phyloP scores from a whole-genome alignment of 2,888 invertebrate species.

The Hetaerina titia region DNA sequence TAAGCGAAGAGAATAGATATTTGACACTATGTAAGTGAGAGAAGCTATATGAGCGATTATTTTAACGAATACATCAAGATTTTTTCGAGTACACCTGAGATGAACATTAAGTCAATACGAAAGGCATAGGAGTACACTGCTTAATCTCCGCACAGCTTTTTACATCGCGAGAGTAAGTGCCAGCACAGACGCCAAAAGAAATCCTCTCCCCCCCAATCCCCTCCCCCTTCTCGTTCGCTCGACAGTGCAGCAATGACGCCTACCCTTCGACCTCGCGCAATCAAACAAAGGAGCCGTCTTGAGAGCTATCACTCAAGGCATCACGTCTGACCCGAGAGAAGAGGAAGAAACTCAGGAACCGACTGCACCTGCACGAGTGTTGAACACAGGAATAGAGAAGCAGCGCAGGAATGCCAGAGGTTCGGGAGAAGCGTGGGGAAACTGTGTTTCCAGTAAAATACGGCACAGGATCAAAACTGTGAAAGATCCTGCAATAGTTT shows the following conservation, averaged over 20 bases:
- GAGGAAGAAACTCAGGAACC: neutral
- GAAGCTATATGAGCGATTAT: too few relatives aligned
- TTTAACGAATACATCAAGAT: too few relatives aligned
- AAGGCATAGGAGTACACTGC: neutral
- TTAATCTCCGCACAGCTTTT: neutral
- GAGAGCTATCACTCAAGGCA: constrained; percentile 12
- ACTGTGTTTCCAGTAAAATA: neutral
- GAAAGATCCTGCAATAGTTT: neutral
- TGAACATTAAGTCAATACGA: neutral
- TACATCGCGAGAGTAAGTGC: neutral
- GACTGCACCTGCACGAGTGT: neutral
- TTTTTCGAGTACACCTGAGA: neutral
- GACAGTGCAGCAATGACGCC: neutral
- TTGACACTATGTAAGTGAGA: too few relatives aligned
- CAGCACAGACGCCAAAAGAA: neutral
- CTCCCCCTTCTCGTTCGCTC: neutral
- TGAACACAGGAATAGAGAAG: neutral
- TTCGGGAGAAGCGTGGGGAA: neutral
- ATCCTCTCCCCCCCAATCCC: neutral
- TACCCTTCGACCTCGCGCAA: constrained; percentile 7
- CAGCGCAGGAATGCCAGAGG: neutral
- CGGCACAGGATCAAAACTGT: neutral
- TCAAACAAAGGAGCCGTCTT: neutral
- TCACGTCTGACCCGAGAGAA: constrained; percentile 30
- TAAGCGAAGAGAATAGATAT: too few relatives aligned